Evolutionary conservation across 2,888 invertebrate genomes (phyloP).

Genomic region (Prosopocoilus inquinatus): DNA sequence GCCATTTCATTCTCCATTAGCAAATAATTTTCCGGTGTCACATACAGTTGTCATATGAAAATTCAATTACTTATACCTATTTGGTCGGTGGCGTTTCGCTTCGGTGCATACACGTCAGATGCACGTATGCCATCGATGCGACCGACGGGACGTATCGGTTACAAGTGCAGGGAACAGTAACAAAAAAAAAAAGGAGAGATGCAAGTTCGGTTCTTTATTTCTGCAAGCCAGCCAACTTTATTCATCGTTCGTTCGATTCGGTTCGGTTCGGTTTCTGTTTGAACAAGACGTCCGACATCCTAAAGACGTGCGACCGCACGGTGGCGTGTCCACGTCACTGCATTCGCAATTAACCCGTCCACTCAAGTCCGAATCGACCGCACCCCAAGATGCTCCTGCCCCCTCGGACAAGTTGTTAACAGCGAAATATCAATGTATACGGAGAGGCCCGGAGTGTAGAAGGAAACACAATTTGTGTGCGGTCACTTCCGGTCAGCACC

Average conservation of each 20-base stretch:
- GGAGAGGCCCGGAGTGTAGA: neutral
- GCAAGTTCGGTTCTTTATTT: neutral
- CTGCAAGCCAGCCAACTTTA: too few species aligned
- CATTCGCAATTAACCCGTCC: neutral
- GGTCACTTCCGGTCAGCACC: conserved; percentile 1
- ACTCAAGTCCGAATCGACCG: neutral
- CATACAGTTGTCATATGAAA: neutral
- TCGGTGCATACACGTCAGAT: conserved; percentile 1
- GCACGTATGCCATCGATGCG: conserved; percentile 2
- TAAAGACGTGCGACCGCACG: neutral
- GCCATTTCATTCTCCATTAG: too few species aligned
- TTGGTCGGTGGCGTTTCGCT: neutral
- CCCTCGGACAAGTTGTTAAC: conserved; percentile 2
- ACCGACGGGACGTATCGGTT: conserved; percentile 1
- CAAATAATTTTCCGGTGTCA: neutral
- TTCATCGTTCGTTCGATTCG: too few species aligned
- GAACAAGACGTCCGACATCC: neutral
- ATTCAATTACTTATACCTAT: conserved; percentile 5
- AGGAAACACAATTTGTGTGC: conserved; percentile 1
- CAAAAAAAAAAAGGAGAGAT: neutral
- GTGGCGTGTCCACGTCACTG: too few species aligned
- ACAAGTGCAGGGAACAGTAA: neutral
- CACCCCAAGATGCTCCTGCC: neutral
- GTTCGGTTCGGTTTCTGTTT: neutral
- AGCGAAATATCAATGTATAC: conserved; percentile 1